Conservation (phyloP, 2,797 vertebrate genomes). For the Oreortyx pictus region DNA sequence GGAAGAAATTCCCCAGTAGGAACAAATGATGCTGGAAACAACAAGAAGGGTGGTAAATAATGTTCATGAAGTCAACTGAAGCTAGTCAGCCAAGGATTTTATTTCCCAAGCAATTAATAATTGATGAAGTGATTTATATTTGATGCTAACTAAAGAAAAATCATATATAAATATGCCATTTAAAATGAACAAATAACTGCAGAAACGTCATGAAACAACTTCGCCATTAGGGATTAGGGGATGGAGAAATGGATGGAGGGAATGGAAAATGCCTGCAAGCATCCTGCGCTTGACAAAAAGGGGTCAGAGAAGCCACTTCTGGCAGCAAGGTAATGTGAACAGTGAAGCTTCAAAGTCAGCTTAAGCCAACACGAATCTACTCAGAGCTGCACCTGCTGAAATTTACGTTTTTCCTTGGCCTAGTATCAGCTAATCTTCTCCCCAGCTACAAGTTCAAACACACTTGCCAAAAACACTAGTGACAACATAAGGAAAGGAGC, state of each 20-base stretch:
- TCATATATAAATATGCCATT: neutral
- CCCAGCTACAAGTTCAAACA: neutral
- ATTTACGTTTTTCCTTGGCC: neutral
- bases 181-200: neutral
- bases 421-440: neutral
- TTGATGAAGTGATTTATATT: slow-evolving; percentile 2
- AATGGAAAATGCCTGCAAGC: neutral
- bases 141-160: neutral
- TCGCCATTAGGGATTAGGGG: too few relatives aligned
- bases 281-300: neutral
- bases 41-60: neutral
- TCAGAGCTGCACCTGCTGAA: neutral
- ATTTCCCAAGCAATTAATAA: neutral
- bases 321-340: neutral
- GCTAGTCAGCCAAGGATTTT: neutral
- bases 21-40: neutral
- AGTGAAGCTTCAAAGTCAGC: neutral
- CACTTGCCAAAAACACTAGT: neutral
- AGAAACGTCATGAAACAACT: neutral
- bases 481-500: neutral
- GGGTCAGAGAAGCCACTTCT: neutral
- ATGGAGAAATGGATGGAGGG: neutral
- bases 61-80: neutral
- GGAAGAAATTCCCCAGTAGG: neutral
- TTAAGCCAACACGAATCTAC: neutral